Conservation (phyloP, 2,797 vertebrate genomes). For the Clarias fuscus region DNA sequence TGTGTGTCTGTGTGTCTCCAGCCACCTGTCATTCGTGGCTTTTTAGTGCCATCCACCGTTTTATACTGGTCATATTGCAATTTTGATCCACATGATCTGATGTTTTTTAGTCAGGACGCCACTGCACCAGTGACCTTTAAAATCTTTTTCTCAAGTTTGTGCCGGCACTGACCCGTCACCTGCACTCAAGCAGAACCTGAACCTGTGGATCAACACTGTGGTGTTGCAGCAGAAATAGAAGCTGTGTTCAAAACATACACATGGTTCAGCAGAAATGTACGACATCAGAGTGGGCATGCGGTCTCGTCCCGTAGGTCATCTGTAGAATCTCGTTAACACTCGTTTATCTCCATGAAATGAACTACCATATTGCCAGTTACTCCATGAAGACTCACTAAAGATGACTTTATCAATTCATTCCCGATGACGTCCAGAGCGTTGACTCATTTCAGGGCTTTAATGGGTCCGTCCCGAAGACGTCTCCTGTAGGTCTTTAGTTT, state of each 20-base stretch:
- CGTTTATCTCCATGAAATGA: no score
- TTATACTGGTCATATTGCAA: not conserved
- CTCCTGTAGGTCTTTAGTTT: no score
- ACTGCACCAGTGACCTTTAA: not conserved
- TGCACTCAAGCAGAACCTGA: not conserved
- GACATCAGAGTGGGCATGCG: no score
- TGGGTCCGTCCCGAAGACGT: no score
- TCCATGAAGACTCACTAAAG: no score
- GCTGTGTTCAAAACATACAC: not conserved
- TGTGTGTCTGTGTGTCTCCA: not conserved
- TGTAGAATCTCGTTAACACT: no score
- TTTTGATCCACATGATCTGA: not conserved
- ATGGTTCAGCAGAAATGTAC: not conserved
- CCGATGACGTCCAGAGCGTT: no score
- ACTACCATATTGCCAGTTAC: no score
- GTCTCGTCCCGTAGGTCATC: no score
- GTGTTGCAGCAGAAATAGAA: not conserved
- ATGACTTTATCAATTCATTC: no score
- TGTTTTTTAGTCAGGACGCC: not conserved
- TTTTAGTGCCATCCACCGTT: not conserved
- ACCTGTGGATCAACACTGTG: not conserved
- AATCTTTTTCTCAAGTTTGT: not conserved
- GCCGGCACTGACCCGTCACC: not conserved
- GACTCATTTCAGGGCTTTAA: no score
- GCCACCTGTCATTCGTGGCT: conserved; percentile 10